Base-by-base conservation (phyloP, 1,140 invertebrate species). In the Hyposmocoma kahamanoa region DNA sequence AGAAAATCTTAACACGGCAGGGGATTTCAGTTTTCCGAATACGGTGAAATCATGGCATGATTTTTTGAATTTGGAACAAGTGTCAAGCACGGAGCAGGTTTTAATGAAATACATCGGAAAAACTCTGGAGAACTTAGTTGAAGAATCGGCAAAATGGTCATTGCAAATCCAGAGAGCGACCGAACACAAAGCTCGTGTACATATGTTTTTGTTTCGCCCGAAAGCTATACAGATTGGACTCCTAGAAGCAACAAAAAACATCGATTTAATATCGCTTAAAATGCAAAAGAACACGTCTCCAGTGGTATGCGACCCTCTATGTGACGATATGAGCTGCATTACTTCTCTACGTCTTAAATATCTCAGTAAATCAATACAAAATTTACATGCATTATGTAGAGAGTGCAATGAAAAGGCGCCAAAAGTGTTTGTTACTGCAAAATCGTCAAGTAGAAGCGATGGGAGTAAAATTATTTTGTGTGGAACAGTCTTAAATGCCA, bases 21-120 rank as follows among this genome's bases (percentile, higher is more conserved):
- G 88, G 22, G 89, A 90, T 26, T 73, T 88, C 8, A 87, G 82
- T 72, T 89, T 90, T 65, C 71, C 78, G 43, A 72, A 69, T 34
- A 82, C 70, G 30, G 50, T 82, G n/a, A 70, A 83, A 62, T 75
- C 80, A 17, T 90, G 89, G 89, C 80, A 69, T 57, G 73, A 67
- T 52, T 75, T 74, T 61, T 53, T 87, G 34, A 45, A 45, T 24
- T 42, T 51, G 20, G 22, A 43, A 26, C 39, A 59, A 18, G 26
- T 43, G 22, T 28, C 47, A 20, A 53, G 64, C 28, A 39, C 39
- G 36, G 47, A 60, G 5, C 43, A 38, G 20, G 61, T 53, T 43
- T 49, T 81, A 26, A 47, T 81, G 22, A 54, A 66, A 47, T 69
- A 48, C 47, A 55, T 84, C 22, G 56, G 59, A 54, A 79, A 72